phyloP scores from a whole-genome alignment of 2,888 invertebrate species.

The Euproctis similis region DNA sequence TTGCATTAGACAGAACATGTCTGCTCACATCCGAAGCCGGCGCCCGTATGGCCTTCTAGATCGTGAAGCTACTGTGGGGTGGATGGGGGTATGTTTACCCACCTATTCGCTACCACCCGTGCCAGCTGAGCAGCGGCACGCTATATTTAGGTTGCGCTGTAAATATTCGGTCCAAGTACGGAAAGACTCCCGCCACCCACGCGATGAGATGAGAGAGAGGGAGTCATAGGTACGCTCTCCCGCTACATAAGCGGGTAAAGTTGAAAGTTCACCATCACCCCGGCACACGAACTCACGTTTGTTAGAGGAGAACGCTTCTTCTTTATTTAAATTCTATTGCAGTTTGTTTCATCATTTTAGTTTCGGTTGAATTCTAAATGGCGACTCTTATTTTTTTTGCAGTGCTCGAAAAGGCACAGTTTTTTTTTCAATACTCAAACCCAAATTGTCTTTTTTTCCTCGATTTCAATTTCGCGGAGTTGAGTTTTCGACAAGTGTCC shows the following conservation, averaged over 20 bases:
- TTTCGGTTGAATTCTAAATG: constrained; percentile 56
- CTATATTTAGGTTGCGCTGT: constrained; percentile 76
- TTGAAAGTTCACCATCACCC: constrained; percentile 73
- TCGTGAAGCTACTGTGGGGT: constrained; percentile 30
- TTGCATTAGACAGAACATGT: constrained; percentile 42
- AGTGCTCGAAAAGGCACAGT: constrained; percentile 38
- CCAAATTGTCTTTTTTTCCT: constrained; percentile 44
- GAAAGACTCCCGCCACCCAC: constrained; percentile 40
- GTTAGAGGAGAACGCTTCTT: constrained; percentile 63
- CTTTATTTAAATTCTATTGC: constrained; percentile 76
- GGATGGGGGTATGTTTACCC: constrained; percentile 59
- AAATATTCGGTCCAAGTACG: constrained; percentile 74
- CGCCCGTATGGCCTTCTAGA: constrained; percentile 57
- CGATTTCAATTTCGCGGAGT: constrained; percentile 40
- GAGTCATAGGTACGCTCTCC: constrained; percentile 31
- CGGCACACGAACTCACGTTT: constrained; percentile 59
- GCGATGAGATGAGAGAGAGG: constrained; percentile 23
- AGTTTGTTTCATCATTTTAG: constrained; percentile 72
- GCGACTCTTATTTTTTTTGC: constrained; percentile 56
- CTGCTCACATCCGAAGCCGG: constrained; percentile 55
- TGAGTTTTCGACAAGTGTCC: constrained; percentile 36
- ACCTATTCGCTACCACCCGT: constrained; percentile 47
- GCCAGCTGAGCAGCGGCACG: constrained; percentile 73
- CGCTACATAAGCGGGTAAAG: constrained; percentile 65
- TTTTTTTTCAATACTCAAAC: constrained; percentile 36